Evolutionary conservation across 2,888 invertebrate genomes (phyloP), one percentile per base, ranked within the genome.

Genomic region (Petrolisthes cinctipes): DNA sequence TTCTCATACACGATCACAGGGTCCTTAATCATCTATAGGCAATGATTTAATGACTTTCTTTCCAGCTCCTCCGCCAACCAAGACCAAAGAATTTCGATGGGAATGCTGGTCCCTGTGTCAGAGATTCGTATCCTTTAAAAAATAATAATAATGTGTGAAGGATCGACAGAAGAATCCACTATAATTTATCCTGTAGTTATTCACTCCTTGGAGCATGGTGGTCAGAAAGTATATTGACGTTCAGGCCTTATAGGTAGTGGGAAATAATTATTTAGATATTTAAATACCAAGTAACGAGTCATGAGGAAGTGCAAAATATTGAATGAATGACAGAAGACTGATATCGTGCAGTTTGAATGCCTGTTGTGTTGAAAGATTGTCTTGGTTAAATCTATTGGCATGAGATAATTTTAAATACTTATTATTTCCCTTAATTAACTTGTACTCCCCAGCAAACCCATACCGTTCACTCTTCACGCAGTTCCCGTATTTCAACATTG

Each of bases 401-500:
- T 68, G 68, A 14, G 14, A 68, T 68, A 1, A 68, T n/a, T 17
- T 68, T 68, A 68, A n/a, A 73, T 73, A 73, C 7, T 14, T 73
- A 7, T 1, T 37, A 37, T 79, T 23, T 75, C 73, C 51, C 75
- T 75, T 75, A 51, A 51, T 75, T 75, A 51, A 51, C 71, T 37
- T 71, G 61, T 11, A 53, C 11, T n/a, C 37, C 2, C 68, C 82
- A 90, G 89, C 90, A 20, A 71, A 78, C 73, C 86, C 81, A 71
- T 91, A 89, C 56, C 88, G 94, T 87, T 91, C 92, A 78, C 92
- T 95, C 85, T 95, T 95, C 92, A 91, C 91, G 61, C 89, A 93
- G 20, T 95, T 95, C 92, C 94, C 94, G 54, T 94, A 94, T 92
- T 97, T 97, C 92, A 97, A 97, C 92, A 92, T 94, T 66, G 94